phyloP scores from a whole-genome alignment of 2,888 invertebrate genomes.

The Loripinus fragilis region DNA sequence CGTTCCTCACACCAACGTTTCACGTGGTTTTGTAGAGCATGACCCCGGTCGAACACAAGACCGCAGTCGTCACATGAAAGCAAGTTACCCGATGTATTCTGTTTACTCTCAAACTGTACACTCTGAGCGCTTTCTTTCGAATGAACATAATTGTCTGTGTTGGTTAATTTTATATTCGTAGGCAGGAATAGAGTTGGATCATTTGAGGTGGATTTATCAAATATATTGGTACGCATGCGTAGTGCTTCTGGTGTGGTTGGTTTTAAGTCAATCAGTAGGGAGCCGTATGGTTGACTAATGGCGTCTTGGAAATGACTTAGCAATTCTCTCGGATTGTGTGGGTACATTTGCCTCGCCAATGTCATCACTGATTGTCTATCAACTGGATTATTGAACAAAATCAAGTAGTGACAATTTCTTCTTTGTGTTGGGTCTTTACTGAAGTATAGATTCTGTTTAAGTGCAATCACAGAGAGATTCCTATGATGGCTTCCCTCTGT shows the following conservation, averaged over 20 bases:
- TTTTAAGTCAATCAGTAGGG: slow-evolving; percentile 20
- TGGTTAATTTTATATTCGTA: too few relatives aligned
- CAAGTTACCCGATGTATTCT: not conserved
- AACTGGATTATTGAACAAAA: slow-evolving; percentile 49
- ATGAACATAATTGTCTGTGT: not conserved
- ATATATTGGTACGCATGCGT: not conserved
- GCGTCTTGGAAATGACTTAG: slow-evolving; percentile 3
- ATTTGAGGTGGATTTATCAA: not conserved
- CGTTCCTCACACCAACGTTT: not conserved
- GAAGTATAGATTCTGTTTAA: slow-evolving; percentile 50
- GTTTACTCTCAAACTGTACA: not conserved
- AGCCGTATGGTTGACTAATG: slow-evolving; percentile 16
- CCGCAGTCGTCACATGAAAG: slow-evolving; percentile 18
- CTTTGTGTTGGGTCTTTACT: slow-evolving; percentile 21
- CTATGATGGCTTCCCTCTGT: slow-evolving; percentile 51
- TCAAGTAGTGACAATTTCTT: slow-evolving; percentile 55
- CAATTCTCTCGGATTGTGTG: slow-evolving; percentile 11
- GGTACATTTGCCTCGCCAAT: slow-evolving; percentile 51
- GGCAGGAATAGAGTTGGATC: too few relatives aligned
- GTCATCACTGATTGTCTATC: slow-evolving; percentile 41
- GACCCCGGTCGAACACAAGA: not conserved
- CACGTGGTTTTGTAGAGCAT: not conserved
- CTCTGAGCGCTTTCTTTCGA: not conserved
- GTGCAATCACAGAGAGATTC: slow-evolving; percentile 39
- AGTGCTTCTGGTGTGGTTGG: not conserved